Conservation (phyloP, 2,888 invertebrate species). For the Acleris holmiana region DNA sequence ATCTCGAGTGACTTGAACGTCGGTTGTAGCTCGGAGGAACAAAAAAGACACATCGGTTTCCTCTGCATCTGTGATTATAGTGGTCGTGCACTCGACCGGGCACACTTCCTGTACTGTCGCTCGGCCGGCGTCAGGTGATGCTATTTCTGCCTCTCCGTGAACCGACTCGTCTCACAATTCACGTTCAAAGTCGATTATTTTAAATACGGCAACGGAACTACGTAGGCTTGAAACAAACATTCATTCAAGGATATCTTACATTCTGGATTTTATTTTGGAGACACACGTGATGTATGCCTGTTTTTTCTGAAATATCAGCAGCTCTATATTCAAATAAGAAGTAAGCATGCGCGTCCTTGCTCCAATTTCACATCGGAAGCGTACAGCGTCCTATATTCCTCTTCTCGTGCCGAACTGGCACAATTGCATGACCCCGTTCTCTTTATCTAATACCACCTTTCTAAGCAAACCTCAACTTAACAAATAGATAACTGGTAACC, state of each 20-base stretch:
- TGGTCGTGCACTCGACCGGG: constrained; percentile 58
- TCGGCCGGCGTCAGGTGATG: constrained; percentile 64
- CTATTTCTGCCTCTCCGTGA: constrained; percentile 76
- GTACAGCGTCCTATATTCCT: constrained; percentile 60
- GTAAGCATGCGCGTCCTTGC: constrained; percentile 48
- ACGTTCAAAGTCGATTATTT: constrained; percentile 77
- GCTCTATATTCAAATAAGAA: constrained; percentile 19
- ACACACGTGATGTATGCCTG: constrained; percentile 4
- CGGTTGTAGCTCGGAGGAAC: constrained; percentile 27
- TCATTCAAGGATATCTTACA: constrained; percentile 48
- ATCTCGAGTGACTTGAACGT: constrained; percentile 32
- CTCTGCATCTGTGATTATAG: constrained; percentile 42
- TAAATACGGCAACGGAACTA: constrained; percentile 53
- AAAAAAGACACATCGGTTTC: constrained; percentile 33
- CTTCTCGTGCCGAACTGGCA: constrained; percentile 56
- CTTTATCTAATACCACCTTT: constrained; percentile 43
- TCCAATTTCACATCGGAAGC: constrained; percentile 57
- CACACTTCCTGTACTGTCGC: constrained; percentile 67
- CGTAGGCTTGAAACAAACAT: constrained; percentile 48
- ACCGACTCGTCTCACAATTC: constrained; percentile 64
- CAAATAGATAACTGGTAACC: constrained; percentile 41
- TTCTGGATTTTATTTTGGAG: constrained; percentile 29
- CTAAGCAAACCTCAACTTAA: constrained; percentile 43
- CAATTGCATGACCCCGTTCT: constrained; percentile 70
- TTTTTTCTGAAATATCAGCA: constrained; percentile 8